Conservation (phyloP, 2,888 invertebrate genomes). For the Pristionchus mayeri region DNA sequence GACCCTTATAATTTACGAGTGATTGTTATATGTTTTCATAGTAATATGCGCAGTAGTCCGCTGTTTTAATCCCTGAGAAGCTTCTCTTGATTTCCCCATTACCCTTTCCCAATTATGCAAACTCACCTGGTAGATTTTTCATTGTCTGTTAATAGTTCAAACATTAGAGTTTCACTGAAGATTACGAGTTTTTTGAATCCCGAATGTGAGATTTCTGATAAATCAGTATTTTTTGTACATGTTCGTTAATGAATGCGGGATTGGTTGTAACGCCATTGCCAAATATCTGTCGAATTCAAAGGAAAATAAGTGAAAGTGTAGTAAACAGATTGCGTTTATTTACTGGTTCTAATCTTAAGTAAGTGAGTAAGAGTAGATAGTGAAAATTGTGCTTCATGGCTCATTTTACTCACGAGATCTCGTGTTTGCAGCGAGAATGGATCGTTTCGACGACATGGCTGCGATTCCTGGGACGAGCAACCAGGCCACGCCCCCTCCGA, state of each 20-base stretch:
- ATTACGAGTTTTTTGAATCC: constrained; percentile 1
- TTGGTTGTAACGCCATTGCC: neutral
- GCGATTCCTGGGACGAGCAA: constrained; percentile 15
- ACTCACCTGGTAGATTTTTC: constrained; percentile 5
- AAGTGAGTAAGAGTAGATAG: no score
- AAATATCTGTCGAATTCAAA: neutral
- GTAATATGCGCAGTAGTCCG: neutral
- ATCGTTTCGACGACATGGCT: constrained; percentile 16
- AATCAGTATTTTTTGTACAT: neutral
- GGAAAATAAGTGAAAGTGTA: no score
- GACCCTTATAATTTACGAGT: constrained; percentile 27
- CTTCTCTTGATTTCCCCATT: no score
- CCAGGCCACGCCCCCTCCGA: constrained; percentile 9
- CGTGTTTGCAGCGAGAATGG: neutral
- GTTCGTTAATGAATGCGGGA: neutral
- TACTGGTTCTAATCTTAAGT: no score
- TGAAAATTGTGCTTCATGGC: neutral
- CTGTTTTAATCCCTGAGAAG: no score
- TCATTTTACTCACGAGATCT: neutral
- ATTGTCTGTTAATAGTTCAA: neutral
- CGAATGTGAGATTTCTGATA: constrained; percentile 38
- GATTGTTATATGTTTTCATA: neutral
- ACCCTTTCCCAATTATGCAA: no score
- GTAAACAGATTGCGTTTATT: no score
- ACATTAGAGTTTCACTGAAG: no score